Base-by-base conservation (phyloP, 2,797 vertebrate genomes). In the Merluccius polli region DNA sequence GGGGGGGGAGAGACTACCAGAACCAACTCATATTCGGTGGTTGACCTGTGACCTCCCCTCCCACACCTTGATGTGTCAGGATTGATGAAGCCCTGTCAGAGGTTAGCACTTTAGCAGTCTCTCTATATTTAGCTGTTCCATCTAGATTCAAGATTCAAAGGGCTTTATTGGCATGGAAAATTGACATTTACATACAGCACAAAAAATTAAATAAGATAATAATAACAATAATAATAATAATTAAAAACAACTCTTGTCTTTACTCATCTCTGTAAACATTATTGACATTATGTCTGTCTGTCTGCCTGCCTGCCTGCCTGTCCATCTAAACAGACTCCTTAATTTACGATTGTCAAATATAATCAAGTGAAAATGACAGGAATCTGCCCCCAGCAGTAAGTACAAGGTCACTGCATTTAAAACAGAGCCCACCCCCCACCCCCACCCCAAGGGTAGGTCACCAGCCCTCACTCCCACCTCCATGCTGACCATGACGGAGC, bases 21-120 rank as follows among this genome's bases (percentile, higher is more conserved):
- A 80, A 65, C 76, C 30, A 59, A 70, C 71, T 78, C 29, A 21
- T 86, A 82, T 74, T 68, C 74, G 83, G 77, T 68, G 73, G 30
- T 70, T 48, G 82, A 86, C 81, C 84, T 73, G 15, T 79, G 84
- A 87, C 80, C 80, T 81, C 24, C 67, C 36, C 81, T 79, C 70
- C 73, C 73, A 81, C 75, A 80, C 83, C 76, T 84, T 78, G 32
- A 79, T 35, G 73, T 77, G 78, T 79, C 82, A 79, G 83, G 79
- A 83, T 48, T 74, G 79, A 86, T 78, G 78, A 72, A 83, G 74
- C 70, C 71, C 81, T 84, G 82, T 84, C 72, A 83, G 75, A 80
- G 70, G 75, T 21, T 82, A 33, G 16, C 31, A 31, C 29, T 21
- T 33, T 21, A 18, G 31, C 24, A 1, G 31, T 33, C 9, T 27